Percentiles rank a stretch among this genome's conserved stretches.
Evolutionary conservation across 2,113 vertebrate genomes (phyloP).

Genomic region (Trichomycterus rosablanca): DNA sequence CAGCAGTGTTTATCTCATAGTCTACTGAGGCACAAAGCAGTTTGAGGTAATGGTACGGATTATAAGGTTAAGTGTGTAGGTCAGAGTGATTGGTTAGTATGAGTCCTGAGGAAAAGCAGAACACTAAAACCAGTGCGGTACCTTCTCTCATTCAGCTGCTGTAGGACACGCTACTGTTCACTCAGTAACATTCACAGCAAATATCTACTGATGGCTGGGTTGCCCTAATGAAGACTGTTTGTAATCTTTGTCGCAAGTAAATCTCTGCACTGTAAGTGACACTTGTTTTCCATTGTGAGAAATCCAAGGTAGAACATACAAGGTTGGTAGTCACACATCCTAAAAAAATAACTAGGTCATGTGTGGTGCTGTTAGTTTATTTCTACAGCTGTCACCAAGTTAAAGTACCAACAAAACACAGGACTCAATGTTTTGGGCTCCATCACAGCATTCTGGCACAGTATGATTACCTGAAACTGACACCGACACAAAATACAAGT

Average conservation of each 20-base stretch:
- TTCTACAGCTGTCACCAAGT: neutral
- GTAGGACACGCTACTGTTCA: neutral
- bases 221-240: too few species aligned
- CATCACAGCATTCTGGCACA: constrained; percentile 1
- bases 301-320: too few species aligned
- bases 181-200: too few species aligned
- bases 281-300: too few species aligned
- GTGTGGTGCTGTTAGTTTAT: constrained; percentile 13
- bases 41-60: constrained; percentile 10
- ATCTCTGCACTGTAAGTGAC: too few species aligned
- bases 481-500: neutral
- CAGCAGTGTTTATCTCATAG: constrained; percentile 7
- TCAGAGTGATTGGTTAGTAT: neutral
- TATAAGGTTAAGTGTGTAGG: constrained; percentile 17
- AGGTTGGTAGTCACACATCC: neutral
- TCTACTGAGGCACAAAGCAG: neutral
- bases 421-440: neutral
- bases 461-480: neutral
- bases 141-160: neutral
- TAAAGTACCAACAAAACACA: constrained; percentile 12
- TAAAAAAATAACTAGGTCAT: neutral
- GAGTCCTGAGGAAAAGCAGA: constrained; percentile 10
- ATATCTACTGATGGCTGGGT: too few species aligned
- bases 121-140: neutral
- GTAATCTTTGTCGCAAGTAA: too few species aligned